Conservation (phyloP, 2,113 vertebrate species). For the Camelus dromedarius region DNA sequence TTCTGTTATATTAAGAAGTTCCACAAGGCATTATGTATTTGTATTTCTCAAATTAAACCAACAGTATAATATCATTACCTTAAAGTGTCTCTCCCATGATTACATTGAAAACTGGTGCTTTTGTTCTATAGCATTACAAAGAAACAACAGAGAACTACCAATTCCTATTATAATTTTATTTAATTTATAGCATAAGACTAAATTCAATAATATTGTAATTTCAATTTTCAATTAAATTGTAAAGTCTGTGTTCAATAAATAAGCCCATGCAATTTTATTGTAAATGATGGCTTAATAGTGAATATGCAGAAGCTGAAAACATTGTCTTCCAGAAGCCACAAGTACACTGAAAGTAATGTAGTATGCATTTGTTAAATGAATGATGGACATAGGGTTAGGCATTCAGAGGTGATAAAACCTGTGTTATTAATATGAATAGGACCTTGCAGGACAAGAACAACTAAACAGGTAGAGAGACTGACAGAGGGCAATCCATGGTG, state of each 20-base stretch:
- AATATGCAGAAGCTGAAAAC: background rate
- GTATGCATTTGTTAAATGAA: background rate
- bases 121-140: background rate
- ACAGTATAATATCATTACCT: background rate
- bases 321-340: background rate
- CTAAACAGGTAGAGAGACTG: background rate
- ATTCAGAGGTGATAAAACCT: background rate
- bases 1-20: slow-evolving; percentile 8
- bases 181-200: background rate
- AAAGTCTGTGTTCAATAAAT: background rate
- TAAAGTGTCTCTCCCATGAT: background rate
- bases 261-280: background rate
- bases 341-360: background rate
- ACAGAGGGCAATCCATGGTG: background rate
- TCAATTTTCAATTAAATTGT: slow-evolving; percentile 38
- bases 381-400: background rate
- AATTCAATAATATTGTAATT: background rate
- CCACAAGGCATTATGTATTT: background rate
- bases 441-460: background rate
- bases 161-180: slow-evolving; percentile 3
- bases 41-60: background rate
- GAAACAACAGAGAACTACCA: background rate
- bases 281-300: background rate
- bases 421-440: background rate
- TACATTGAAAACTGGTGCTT: background rate